Evolutionary conservation across 1,140 invertebrate species (phyloP).

Genomic region (Heliconius nattereri): DNA sequence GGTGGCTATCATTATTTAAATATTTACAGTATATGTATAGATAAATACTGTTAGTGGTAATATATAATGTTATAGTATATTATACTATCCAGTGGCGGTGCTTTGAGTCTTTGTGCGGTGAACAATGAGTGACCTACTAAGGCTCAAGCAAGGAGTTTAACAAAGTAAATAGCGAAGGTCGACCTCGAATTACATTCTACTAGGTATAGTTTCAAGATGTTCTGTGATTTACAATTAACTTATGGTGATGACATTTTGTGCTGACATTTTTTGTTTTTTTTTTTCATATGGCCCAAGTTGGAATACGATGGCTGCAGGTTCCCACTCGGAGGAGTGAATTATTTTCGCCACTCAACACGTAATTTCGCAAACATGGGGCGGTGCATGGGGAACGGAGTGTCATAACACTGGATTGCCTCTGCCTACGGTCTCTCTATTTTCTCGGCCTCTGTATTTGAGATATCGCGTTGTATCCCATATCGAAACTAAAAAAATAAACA

Average conservation of each 20-base stretch:
- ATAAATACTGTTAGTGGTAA: neutral
- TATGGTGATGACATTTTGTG: no score
- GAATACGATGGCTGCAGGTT: no score
- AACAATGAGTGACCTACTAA: conserved; percentile 23
- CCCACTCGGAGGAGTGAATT: no score
- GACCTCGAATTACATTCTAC: neutral
- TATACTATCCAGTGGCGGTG: neutral
- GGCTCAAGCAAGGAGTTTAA: conserved; percentile 14
- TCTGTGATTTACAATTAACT: neutral
- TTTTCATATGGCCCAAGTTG: no score
- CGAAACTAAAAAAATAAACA: neutral
- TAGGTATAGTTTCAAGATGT: neutral
- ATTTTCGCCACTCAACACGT: neutral
- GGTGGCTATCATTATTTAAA: no score
- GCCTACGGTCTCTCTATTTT: neutral
- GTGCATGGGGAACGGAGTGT: neutral
- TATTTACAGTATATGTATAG: neutral
- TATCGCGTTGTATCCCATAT: neutral
- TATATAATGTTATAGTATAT: neutral
- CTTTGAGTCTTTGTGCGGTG: conserved; percentile 16
- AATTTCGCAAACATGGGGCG: neutral
- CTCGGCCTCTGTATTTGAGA: no score
- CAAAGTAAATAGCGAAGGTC: conserved; percentile 6
- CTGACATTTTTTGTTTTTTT: no score
- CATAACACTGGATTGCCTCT: neutral